Evolutionary conservation across 1,140 invertebrate species (phyloP), one percentile per base, ranked within the genome.

Genomic region (Heliconius hewitsoni): DNA sequence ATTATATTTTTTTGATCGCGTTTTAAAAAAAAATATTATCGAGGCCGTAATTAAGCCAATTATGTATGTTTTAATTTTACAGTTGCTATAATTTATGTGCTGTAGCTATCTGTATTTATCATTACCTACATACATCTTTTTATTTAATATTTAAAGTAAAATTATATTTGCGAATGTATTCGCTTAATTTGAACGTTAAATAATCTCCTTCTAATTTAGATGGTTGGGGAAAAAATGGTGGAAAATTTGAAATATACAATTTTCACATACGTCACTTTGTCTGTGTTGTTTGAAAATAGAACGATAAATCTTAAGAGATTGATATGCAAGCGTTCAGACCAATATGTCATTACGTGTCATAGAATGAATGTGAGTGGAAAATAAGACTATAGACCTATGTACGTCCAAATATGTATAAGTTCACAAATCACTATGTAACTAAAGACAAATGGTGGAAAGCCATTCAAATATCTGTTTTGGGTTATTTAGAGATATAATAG

Each of bases 11-110:
- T 66, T 66, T 66, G n/a, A 66, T 66, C 30, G n/a, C 23, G 23
- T 13, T 66, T 27, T 3, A 66, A 66, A 9, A 30, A 66, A 27
- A 66, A 30, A 30, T 66, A 66, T 66, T 23, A 27, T 66, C 13
- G 60, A 23, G 13, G 60, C 27, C 23, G n/a, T 60, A 66, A 66
- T 66, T 66, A 30, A 66, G 23, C 9, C 60, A 66, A 66, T 66
- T 66, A 66, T 27, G 23, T 23, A 27, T 66, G 8, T 66, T 66
- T 30, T 27, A 66, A 66, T 66, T 66, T 3, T 66, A 27, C n/a
- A 66, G 23, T 66, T 66, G 55, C 3, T 66, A 16, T 66, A 66
- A 66, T 72, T 81, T 77, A 72, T 81, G 72, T 78, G 37, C n/a
- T 57, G 11, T 66, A 66, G 19, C 57, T 66, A 27, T 66, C 8